Evolutionary conservation across 2,797 vertebrate species (phyloP).

Genomic region (Centroberyx gerrardi): DNA sequence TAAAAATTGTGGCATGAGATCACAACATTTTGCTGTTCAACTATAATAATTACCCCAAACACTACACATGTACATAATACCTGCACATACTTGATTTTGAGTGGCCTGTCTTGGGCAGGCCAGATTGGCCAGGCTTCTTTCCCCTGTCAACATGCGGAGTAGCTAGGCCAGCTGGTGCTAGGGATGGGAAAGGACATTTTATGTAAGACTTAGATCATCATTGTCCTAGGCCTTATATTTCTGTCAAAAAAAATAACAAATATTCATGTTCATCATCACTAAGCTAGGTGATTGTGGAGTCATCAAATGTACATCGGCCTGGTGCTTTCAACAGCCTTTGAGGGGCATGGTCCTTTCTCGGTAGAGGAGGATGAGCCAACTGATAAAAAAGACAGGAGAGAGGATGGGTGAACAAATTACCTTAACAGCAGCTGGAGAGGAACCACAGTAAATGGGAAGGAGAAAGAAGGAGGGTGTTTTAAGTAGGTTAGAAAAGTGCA

Average conservation of each 20-base stretch:
- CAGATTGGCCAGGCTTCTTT: slow-evolving; percentile 33
- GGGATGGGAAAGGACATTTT: not conserved
- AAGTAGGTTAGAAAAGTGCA: too few species aligned
- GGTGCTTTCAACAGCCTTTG: slow-evolving; percentile 13
- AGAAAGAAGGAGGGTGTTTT: not conserved
- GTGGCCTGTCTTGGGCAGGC: not conserved
- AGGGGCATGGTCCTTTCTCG: not conserved
- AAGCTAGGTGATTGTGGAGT: not conserved
- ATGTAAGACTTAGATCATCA: not conserved
- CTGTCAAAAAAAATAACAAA: not conserved
- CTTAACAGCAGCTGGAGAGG: not conserved
- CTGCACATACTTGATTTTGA: slow-evolving; percentile 42
- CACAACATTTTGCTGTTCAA: not conserved
- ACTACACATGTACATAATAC: not conserved
- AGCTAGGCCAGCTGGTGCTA: not conserved
- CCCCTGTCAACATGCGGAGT: not conserved
- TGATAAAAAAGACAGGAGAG: not conserved
- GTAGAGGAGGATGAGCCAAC: not conserved
- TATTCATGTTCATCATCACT: not conserved
- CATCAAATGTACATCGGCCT: slow-evolving; percentile 20
- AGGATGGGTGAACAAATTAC: not conserved
- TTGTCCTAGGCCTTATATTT: not conserved
- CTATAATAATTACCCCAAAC: not conserved
- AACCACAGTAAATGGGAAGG: not conserved
- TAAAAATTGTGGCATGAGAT: not conserved